Evolutionary conservation across 2,113 vertebrate genomes (phyloP).

Genomic region (Neolamprologus toae): DNA sequence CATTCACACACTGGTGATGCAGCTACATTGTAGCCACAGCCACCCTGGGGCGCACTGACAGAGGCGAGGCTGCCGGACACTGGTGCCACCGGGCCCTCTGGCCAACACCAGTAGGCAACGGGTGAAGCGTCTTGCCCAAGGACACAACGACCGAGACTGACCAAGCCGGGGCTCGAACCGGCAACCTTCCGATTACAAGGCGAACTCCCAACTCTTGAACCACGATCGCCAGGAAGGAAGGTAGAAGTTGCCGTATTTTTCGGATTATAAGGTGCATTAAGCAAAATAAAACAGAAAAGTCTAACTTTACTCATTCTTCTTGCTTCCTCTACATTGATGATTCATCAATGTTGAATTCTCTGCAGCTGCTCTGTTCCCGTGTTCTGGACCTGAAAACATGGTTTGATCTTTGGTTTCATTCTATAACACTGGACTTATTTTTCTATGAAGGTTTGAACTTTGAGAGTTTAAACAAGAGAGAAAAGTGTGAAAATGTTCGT

Average conservation of each 20-base stretch:
- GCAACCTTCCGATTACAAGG: rapidly evolving
- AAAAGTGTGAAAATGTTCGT: background rate
- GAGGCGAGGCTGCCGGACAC: background rate
- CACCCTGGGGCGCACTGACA: background rate
- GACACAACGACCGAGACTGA: background rate
- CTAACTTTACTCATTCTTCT: background rate
- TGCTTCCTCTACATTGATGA: background rate
- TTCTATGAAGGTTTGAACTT: no score
- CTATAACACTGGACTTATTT: background rate
- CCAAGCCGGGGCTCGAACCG: rapidly evolving
- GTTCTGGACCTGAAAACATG: background rate
- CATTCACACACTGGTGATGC: no score
- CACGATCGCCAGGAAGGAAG: background rate
- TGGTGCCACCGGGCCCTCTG: no score
- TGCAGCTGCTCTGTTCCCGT: rapidly evolving
- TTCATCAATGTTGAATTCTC: background rate
- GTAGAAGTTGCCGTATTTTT: background rate
- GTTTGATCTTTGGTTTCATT: background rate
- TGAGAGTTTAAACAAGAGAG: background rate
- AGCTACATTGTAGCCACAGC: no score
- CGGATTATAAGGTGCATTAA: background rate
- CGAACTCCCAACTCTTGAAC: background rate
- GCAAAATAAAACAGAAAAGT: background rate
- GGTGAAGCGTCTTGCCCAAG: rapidly evolving
- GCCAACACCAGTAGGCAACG: background rate